A percentile compares a stretch with the other conserved stretches of the same genome.
phyloP scores from a whole-genome alignment of 1,140 invertebrate species.

The Drosophila murphyi region DNA sequence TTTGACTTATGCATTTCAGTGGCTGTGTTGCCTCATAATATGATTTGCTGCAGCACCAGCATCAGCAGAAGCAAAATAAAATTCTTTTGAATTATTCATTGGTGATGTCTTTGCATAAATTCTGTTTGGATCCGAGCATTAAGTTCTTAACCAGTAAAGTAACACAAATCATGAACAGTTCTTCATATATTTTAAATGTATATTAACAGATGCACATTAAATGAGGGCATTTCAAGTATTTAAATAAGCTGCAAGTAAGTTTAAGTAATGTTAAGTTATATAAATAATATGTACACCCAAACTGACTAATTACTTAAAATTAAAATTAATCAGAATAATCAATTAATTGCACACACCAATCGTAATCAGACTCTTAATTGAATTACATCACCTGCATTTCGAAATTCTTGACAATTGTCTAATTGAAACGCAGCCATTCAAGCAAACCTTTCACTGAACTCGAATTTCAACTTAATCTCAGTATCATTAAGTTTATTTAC shows the following conservation, averaged over 20 bases:
- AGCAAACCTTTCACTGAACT: neutral
- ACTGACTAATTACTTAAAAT: no score
- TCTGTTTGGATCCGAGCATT: neutral
- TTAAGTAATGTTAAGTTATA: no score
- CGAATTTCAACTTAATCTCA: neutral
- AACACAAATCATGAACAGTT: neutral
- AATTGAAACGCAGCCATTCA: neutral
- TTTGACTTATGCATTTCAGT: neutral
- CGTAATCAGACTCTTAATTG: no score
- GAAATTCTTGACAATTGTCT: neutral
- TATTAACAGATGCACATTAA: neutral
- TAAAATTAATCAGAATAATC: no score
- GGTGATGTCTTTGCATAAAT: slow-evolving; percentile 11
- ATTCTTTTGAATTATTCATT: slow-evolving; percentile 20
- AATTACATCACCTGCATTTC: no score
- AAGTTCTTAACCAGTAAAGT: neutral
- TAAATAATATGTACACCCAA: no score
- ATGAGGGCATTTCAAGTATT: no score
- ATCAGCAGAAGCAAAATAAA: neutral
- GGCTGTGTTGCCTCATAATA: neutral
- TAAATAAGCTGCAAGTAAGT: no score
- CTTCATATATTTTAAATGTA: neutral
- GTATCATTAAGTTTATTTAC: neutral
- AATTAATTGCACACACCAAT: no score
- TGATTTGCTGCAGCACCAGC: slow-evolving; percentile 2